These are phyloP conservation scores for Aphidius gifuensis DNA, from an alignment of 1,140 invertebrate genomes.

Conservation along the genomic window DNA sequence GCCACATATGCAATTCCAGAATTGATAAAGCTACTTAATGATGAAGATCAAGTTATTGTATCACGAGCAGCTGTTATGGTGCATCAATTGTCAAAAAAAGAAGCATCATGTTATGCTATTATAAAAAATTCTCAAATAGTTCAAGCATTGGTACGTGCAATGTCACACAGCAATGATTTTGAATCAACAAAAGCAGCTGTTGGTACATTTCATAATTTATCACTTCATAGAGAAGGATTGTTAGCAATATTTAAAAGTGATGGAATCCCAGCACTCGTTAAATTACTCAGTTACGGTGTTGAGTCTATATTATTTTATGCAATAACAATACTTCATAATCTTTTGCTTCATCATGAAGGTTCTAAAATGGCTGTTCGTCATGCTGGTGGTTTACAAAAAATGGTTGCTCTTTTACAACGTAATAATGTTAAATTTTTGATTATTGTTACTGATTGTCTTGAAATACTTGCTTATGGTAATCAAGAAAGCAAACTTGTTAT, in stretches of 20 bases:
- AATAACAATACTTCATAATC: constrained; percentile 96
- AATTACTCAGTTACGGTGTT: constrained; percentile 90
- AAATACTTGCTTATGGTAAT: constrained; percentile 98
- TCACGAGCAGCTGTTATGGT: constrained; percentile 99
- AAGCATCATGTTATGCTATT: constrained; percentile 95
- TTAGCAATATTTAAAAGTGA: constrained; percentile 97
- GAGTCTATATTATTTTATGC: constrained; percentile 97
- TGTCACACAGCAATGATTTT: constrained; percentile 92
- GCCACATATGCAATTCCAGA: constrained; percentile 97
- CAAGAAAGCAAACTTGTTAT: constrained; percentile 98
- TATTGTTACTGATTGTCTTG: constrained; percentile 98
- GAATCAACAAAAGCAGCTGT: constrained; percentile 96
- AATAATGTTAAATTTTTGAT: constrained; percentile 98
- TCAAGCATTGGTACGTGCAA: constrained; percentile 88
- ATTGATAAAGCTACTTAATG: constrained; percentile 93
- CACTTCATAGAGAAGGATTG: constrained; percentile 93
- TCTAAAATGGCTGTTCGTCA: constrained; percentile 96
- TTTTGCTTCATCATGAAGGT: constrained; percentile 94
- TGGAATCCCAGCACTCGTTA: constrained; percentile 94
- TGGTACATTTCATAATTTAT: constrained; percentile 95
- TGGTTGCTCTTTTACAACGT: constrained; percentile 92
- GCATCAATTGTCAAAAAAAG: constrained; percentile 96
- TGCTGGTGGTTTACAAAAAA: constrained; percentile 95
- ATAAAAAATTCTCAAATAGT: constrained; percentile 98
- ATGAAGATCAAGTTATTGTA: constrained; percentile 98